Base-by-base conservation (phyloP, 2,888 invertebrate genomes). In the Scotopteryx bipunctaria region DNA sequence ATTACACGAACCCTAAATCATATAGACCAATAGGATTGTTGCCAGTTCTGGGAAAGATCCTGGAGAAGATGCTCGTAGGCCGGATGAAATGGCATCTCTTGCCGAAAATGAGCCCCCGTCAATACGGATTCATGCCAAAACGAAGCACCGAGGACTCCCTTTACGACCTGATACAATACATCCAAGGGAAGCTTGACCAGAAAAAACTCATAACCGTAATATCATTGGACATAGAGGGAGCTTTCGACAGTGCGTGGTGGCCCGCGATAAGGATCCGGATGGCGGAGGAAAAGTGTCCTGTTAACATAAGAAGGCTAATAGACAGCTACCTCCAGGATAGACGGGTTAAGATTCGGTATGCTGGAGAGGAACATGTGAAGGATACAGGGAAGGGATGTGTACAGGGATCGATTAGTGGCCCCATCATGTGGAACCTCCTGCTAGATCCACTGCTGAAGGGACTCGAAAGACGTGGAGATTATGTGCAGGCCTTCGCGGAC, bases 21-120 rank as follows among this genome's bases (percentile, higher is more conserved):
- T 62, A 61, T n/a, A 36, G 63, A 27, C 64, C 63, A 0, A 64
- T 67, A 4, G 65, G 65, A 0, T 43, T 64, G 0, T 49, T 67
- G 29, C 56, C 63, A 0, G 50, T 66, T 0, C 29, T 67, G 2
- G 61, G 57, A 3, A 55, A 61, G 21, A 40, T 62, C 0, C 14
- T 54, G 1, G 37, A 45, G 9, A 45, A 45, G 6, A 31, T 37
- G 45, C 1, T 31, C 2, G 8, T 45, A 0, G 9, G 21, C 0
- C 13, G 45, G 2, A 5, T 45, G 0, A 36, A 31, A 15, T 31
- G 37, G 52, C 42, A 52, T 11, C 1, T 41, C 1, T 1, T 41
- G 4, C 52, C 41, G 0, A 2, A 14, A 5, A 9, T 43, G 1
- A 43, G 38, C 11, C 9, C 21, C 11, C 37, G 13, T 11, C 41